phyloP scores from a whole-genome alignment of 2,113 vertebrate genomes.

The Hippocampus mohnikei region DNA sequence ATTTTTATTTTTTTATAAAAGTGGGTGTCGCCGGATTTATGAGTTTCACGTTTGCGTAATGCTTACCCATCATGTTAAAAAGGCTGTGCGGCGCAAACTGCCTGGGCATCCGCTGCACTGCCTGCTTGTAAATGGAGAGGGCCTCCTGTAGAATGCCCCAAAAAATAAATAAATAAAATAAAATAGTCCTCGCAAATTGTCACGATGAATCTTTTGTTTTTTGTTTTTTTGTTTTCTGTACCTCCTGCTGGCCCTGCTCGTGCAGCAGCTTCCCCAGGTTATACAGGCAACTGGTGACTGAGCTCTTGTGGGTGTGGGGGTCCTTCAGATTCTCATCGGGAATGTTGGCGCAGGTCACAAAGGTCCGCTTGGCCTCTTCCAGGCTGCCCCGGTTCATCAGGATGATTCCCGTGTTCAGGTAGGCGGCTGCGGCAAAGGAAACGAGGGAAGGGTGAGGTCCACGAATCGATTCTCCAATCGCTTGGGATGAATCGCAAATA shows the following conservation, averaged over 20 bases:
- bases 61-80: slow-evolving; percentile 99
- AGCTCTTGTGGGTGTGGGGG: slow-evolving; percentile 95
- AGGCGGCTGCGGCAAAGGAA: slow-evolving; percentile 80
- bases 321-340: slow-evolving; percentile 98
- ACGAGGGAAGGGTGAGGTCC: not conserved
- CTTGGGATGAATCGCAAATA: no score
- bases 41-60: not conserved
- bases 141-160: slow-evolving; percentile 78
- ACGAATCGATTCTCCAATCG: no score
- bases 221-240: no score
- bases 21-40: not conserved
- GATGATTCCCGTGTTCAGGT: slow-evolving; percentile 98
- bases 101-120: slow-evolving; percentile 94
- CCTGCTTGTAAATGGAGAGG: slow-evolving; percentile 87
- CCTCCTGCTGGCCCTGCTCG: slow-evolving; percentile 93
- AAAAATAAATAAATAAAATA: not conserved
- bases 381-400: slow-evolving; percentile 92
- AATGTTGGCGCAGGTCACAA: slow-evolving; percentile 93
- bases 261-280: slow-evolving; percentile 96
- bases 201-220: no score
- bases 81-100: slow-evolving; percentile 98
- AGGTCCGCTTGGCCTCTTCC: slow-evolving; percentile 89
- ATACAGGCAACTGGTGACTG: slow-evolving; percentile 97
- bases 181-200: not conserved
- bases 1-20: not conserved